Conservation (phyloP, 2,113 vertebrate species). For the Myrmecobius fasciatus region DNA sequence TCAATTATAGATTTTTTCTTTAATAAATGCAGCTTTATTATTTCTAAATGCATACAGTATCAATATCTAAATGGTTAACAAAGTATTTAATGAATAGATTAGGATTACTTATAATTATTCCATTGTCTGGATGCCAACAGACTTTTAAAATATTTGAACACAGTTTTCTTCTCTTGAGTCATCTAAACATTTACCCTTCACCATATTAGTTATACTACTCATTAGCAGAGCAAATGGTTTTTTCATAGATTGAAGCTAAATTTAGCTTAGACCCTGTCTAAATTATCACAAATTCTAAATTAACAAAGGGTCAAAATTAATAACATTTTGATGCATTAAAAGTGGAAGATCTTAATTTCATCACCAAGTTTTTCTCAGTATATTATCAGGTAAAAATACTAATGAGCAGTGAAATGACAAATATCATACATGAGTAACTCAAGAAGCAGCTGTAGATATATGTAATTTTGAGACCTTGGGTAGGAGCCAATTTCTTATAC, state of each 20-base stretch:
- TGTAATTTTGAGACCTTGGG: background rate
- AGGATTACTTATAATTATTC: background rate
- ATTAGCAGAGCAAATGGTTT: slow-evolving; percentile 1
- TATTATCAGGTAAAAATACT: background rate
- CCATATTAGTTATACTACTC: slow-evolving; percentile 3
- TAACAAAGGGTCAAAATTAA: slow-evolving; percentile 14
- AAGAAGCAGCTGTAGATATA: background rate
- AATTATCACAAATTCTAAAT: background rate
- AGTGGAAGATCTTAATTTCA: background rate
- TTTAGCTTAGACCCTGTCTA: background rate
- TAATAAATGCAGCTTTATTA: slow-evolving; percentile 34
- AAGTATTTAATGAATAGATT: slow-evolving; percentile 27
- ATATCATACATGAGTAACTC: background rate
- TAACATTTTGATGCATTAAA: background rate
- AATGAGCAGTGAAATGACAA: background rate
- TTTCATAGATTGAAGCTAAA: slow-evolving; percentile 16
- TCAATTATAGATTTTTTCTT: slow-evolving; percentile 31
- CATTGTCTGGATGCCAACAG: background rate
- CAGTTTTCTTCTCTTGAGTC: slow-evolving; percentile 26
- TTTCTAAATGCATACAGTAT: background rate
- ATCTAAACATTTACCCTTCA: slow-evolving; percentile 3
- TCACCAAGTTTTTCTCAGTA: background rate
- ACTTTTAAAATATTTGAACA: background rate
- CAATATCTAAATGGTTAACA: slow-evolving; percentile 19
- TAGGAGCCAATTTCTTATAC: background rate